Percentiles rank a stretch among this genome's conserved stretches.
phyloP scores from a whole-genome alignment of 2,113 vertebrate species.

The Colistium nudipinnis region DNA sequence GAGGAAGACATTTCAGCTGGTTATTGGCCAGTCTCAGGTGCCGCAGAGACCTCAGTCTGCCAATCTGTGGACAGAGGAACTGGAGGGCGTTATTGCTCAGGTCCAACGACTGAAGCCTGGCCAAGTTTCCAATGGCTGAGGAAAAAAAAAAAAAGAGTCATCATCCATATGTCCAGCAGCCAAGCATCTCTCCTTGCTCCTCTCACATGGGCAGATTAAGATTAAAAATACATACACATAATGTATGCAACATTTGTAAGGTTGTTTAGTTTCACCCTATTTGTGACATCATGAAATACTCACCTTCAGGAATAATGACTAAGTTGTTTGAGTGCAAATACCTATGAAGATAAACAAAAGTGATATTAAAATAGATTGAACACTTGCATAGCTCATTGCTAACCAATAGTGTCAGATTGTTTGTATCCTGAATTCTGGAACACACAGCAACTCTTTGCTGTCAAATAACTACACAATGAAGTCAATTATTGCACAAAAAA shows the following conservation, averaged over 20 bases:
- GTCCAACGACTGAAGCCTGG: conserved; percentile 93
- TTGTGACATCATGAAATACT: too few species aligned
- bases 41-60: conserved; percentile 90
- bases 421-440: too few species aligned
- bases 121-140: conserved; percentile 91
- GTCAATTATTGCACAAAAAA: not conserved
- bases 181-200: not conserved
- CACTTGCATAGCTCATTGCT: not conserved
- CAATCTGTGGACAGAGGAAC: conserved; percentile 93
- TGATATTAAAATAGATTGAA: not conserved
- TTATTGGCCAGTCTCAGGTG: conserved; percentile 94
- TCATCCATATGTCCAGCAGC: not conserved
- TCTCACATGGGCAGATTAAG: not conserved
- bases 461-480: not conserved
- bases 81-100: conserved; percentile 95
- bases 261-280: not conserved
- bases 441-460: not conserved
- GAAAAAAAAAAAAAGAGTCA: conserved; percentile 35
- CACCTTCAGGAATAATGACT: conserved; percentile 95
- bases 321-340: conserved; percentile 99
- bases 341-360: conserved; percentile 74
- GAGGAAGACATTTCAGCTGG: conserved; percentile 88
- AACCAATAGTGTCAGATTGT: not conserved
- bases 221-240: too few species aligned
- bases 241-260: too few species aligned